phyloP scores from a whole-genome alignment of 2,888 invertebrate genomes.

The Sinopyrophorus schimmeli region DNA sequence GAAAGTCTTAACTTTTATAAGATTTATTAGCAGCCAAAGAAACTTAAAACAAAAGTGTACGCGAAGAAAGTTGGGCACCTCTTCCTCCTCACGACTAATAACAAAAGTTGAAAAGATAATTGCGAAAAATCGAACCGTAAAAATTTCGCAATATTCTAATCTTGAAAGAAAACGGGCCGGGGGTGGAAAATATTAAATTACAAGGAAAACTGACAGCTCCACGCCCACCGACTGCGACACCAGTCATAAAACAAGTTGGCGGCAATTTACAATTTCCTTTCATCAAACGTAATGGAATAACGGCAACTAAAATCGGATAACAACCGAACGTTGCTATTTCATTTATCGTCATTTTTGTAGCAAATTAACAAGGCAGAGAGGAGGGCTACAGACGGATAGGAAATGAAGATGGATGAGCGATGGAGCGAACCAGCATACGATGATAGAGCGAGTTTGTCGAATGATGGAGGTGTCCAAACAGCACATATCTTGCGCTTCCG shows the following conservation, averaged over 20 bases:
- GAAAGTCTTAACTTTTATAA: constrained; percentile 28
- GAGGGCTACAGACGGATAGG: constrained; percentile 43
- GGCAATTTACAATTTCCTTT: constrained; percentile 39
- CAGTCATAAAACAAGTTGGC: constrained; percentile 37
- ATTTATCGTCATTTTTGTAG: constrained; percentile 45
- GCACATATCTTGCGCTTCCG: constrained; percentile 36
- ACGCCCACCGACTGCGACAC: constrained; percentile 33
- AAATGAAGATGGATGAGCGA: constrained; percentile 46
- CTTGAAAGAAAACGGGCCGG: no score
- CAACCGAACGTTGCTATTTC: constrained; percentile 40
- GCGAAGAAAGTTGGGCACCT: constrained; percentile 26
- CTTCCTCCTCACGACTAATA: no score
- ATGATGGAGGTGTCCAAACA: constrained; percentile 38
- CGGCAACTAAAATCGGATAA: constrained; percentile 38
- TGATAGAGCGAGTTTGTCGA: constrained; percentile 28
- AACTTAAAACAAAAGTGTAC: constrained; percentile 17
- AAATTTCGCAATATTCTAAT: no score
- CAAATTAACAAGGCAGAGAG: constrained; percentile 42
- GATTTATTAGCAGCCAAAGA: constrained; percentile 29
- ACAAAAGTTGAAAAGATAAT: no score
- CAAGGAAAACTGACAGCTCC: constrained; percentile 23
- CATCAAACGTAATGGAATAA: constrained; percentile 36
- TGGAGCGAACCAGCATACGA: constrained; percentile 33
- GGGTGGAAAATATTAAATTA: constrained; percentile 28
- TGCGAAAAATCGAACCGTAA: no score